Conservation (phyloP, 2,888 invertebrate species). For the Resseliella maxima region DNA sequence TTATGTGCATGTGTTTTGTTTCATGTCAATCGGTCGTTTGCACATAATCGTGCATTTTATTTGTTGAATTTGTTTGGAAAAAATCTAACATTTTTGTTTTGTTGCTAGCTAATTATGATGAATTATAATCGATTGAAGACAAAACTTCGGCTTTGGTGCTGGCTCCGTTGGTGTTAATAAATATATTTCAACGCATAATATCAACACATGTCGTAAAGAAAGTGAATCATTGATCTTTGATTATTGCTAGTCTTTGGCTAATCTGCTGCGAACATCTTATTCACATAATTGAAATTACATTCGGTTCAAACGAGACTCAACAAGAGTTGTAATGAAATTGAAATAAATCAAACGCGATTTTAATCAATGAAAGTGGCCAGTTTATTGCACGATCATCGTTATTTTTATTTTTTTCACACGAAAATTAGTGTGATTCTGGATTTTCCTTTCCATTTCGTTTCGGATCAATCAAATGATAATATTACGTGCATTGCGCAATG, state of each 20-base stretch:
- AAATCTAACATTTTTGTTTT: conserved; percentile 12
- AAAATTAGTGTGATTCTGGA: neutral
- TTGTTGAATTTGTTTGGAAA: conserved; percentile 21
- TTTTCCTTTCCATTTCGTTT: neutral
- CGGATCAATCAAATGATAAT: neutral
- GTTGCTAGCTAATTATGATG: neutral
- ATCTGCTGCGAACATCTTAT: neutral
- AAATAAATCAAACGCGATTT: conserved; percentile 28
- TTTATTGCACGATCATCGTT: neutral
- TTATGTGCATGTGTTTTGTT: neutral
- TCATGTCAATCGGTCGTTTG: conserved; percentile 51
- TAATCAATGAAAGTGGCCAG: conserved; percentile 32
- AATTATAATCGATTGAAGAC: neutral
- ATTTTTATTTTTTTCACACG: neutral
- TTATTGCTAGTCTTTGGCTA: neutral
- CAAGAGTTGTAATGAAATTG: neutral
- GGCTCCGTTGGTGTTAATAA: conserved; percentile 35
- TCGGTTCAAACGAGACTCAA: neutral
- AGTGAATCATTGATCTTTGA: neutral
- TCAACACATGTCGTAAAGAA: neutral
- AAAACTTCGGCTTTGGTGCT: neutral
- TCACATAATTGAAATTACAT: neutral
- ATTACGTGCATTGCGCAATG: neutral
- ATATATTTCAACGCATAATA: conserved; percentile 4
- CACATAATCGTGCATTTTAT: conserved; percentile 35